Evolutionary conservation across 2,888 invertebrate genomes (phyloP), one percentile per base, ranked within the genome.

Genomic region (Sphinx pinastri): DNA sequence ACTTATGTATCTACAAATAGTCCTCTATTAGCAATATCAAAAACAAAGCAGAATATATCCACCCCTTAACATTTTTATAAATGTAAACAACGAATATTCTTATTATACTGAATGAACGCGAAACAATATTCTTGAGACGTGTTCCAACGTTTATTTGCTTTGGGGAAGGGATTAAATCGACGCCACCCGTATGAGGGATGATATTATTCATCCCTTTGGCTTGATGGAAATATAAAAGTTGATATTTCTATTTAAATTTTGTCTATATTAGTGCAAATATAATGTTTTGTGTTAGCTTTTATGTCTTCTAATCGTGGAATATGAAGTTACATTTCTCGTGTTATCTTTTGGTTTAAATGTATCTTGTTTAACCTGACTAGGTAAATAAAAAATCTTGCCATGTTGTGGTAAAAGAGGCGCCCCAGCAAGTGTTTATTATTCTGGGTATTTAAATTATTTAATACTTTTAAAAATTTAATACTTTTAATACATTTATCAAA

Each of bases 91-190:
- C 38, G 31, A 8, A 45, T 10, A 38, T 60, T 13, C 25, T 19
- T 57, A n/a, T 60, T 45, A 16, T 16, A 25, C 25, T 19, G 49
- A 58, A 68, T 59, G 47, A 25, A 47, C 19, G n/a, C 57, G 58
- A 60, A 60, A 60, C 60, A 60, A 60, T 60, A 60, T 60, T 60
- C 60, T 16, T 11, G 60, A 60, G 60, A 60, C 38, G 60, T 60
- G 45, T 45, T 60, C 60, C n/a, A n/a, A 11, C 38, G 60, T 45
- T 60, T 60, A 60, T 60, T 60, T 60, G 60, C 60, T 16, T 31
- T 52, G 52, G 52, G 45, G 58, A 31, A 58, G 45, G 45, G 60
- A 60, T 60, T 60, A 60, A 60, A 45, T 60, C 10, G 45, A 60
- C 45, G 60, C 60, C 10, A 16, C 60, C 38, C 16, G 14, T 52